Conservation (phyloP, 2,888 invertebrate genomes). For the Glaucopsyche alexis region DNA sequence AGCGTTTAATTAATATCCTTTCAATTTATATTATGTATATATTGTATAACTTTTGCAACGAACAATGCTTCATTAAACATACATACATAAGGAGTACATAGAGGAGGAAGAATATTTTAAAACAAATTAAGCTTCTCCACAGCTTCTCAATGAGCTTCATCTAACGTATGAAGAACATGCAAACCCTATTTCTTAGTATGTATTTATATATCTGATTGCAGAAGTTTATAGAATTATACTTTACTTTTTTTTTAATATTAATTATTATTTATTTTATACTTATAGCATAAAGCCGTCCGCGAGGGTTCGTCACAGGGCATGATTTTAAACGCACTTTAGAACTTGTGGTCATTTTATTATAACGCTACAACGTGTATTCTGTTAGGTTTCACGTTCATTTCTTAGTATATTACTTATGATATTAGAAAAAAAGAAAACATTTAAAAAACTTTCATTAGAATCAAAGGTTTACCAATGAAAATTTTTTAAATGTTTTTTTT, state of each 20-base stretch:
- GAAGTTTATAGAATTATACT: not conserved
- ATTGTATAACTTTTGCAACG: constrained; percentile 29
- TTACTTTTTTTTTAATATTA: not conserved
- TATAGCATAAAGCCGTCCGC: constrained; percentile 28
- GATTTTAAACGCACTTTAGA: constrained; percentile 13
- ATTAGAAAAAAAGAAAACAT: not conserved
- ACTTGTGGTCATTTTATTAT: not conserved
- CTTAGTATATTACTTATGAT: not conserved
- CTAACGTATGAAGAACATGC: not conserved
- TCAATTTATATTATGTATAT: constrained; percentile 42
- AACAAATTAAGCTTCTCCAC: not conserved
- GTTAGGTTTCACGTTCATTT: not conserved
- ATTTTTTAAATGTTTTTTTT: too few species aligned
- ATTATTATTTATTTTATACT: not conserved
- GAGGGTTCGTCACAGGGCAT: constrained; percentile 21
- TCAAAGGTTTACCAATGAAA: too few species aligned
- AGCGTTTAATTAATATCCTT: constrained; percentile 49
- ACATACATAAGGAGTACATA: constrained; percentile 9
- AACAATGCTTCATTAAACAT: constrained; percentile 22
- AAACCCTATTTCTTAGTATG: not conserved
- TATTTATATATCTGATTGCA: not conserved
- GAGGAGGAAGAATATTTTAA: not conserved
- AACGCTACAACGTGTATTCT: not conserved
- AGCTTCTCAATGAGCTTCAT: not conserved
- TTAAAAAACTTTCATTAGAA: not conserved